phyloP scores from a whole-genome alignment of 2,797 vertebrate species.

The Uromys caudimaculatus region DNA sequence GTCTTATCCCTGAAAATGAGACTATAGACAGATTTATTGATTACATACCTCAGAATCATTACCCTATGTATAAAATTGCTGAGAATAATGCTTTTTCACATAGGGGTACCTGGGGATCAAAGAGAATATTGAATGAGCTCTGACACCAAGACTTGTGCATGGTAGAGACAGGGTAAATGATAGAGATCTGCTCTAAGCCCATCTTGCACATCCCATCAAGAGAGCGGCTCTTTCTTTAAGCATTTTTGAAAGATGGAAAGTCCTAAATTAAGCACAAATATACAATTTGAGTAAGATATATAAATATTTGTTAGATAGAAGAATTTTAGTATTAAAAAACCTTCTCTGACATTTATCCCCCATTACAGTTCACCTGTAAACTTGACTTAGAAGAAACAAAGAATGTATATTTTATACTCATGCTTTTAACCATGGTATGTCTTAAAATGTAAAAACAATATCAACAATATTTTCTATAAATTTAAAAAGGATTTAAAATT shows the following conservation, averaged over 20 bases:
- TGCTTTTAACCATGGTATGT: neutral
- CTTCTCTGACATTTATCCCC: neutral
- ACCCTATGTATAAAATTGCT: neutral
- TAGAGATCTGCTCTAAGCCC: rapidly evolving
- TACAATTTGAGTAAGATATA: conserved; percentile 4
- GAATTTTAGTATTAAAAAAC: neutral
- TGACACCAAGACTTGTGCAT: too few species aligned
- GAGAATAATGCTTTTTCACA: neutral
- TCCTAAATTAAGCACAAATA: neutral
- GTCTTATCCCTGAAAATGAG: neutral
- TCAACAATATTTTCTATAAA: neutral
- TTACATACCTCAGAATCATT: neutral
- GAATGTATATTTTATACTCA: neutral
- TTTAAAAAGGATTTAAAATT: neutral
- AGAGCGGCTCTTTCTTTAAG: neutral
- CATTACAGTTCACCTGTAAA: neutral
- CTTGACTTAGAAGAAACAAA: neutral
- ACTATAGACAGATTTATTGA: neutral
- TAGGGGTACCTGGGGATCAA: neutral
- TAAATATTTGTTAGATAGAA: neutral
- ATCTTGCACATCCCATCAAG: too few species aligned
- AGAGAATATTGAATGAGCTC: neutral
- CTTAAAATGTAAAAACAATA: neutral
- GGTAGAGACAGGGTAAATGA: neutral
- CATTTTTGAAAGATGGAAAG: neutral